These are phyloP conservation scores for Drosophila longiperda DNA, from an alignment of 2,888 invertebrate species.

Conservation along the genomic window DNA sequence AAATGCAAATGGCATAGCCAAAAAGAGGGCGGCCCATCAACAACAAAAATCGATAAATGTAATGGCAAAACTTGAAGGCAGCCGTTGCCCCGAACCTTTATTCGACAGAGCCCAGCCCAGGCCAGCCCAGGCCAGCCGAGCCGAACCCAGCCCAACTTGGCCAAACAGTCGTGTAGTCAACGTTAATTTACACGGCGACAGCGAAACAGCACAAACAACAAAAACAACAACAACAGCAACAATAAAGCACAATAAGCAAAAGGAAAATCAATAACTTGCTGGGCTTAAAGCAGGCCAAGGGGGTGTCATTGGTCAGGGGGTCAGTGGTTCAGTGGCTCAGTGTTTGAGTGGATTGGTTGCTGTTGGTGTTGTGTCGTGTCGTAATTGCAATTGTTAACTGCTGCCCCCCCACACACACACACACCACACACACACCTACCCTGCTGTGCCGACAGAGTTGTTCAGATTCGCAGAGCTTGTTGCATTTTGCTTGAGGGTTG, in stretches of 20 bases:
- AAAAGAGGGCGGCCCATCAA: conserved; percentile 30
- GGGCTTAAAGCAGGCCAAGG: conserved; percentile 38
- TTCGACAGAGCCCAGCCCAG: conserved; percentile 3
- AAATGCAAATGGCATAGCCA: conserved; percentile 40
- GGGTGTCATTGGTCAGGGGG: conserved; percentile 29
- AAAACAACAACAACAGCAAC: conserved; percentile 10
- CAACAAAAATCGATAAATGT: conserved; percentile 73
- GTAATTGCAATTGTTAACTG: conserved; percentile 75
- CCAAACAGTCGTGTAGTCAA: conserved; percentile 50
- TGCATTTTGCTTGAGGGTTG: conserved; percentile 42
- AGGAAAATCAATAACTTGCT: conserved; percentile 56
- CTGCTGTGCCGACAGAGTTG: conserved; percentile 19
- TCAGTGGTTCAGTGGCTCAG: conserved; percentile 33
- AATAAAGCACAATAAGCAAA: conserved; percentile 25
- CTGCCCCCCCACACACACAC: conserved; percentile 19
- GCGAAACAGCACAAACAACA: conserved; percentile 24
- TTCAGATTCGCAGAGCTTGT: conserved; percentile 39
- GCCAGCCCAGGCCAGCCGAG: neutral
- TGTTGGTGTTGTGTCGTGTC: conserved; percentile 38
- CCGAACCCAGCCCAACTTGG: neutral
- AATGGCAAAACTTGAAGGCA: conserved; percentile 69
- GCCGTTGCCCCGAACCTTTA: conserved; percentile 21
- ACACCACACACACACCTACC: conserved; percentile 5
- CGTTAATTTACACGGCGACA: conserved; percentile 72
- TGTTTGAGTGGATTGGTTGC: conserved; percentile 25